phyloP scores from a whole-genome alignment of 1,140 invertebrate species.

The Arctopsyche grandis region DNA sequence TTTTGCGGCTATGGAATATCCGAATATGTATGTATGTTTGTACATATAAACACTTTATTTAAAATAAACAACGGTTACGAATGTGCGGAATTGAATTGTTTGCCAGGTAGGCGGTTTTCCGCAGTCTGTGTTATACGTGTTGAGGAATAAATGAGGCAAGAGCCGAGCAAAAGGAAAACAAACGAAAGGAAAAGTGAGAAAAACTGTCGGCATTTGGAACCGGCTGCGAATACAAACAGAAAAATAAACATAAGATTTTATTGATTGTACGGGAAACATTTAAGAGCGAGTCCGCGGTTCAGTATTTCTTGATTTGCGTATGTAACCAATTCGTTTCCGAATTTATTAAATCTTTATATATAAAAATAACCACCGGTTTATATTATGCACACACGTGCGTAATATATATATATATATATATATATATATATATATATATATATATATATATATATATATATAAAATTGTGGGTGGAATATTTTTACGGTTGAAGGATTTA shows the following conservation, averaged over 20 bases:
- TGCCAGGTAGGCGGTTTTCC: not conserved
- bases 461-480: too few species aligned
- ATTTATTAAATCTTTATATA: too few species aligned
- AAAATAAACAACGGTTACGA: not conserved
- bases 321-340: too few species aligned
- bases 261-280: not conserved
- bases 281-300: not conserved
- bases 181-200: slow-evolving; percentile 11
- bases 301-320: not conserved
- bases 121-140: not conserved
- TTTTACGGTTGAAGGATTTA: too few species aligned
- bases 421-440: too few species aligned
- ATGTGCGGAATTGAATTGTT: not conserved
- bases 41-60: too few species aligned
- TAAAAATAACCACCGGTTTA: too few species aligned
- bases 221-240: not conserved
- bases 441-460: too few species aligned
- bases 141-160: not conserved
- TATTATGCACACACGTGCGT: too few species aligned
- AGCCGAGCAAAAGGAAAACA: not conserved
- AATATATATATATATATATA: too few species aligned
- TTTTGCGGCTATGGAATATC: too few species aligned
- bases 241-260: slow-evolving; percentile 13
- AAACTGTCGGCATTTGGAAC: not conserved
- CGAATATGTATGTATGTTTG: too few species aligned